phyloP scores from a whole-genome alignment of 2,113 vertebrate species.

The Hippocampus zosterae region DNA sequence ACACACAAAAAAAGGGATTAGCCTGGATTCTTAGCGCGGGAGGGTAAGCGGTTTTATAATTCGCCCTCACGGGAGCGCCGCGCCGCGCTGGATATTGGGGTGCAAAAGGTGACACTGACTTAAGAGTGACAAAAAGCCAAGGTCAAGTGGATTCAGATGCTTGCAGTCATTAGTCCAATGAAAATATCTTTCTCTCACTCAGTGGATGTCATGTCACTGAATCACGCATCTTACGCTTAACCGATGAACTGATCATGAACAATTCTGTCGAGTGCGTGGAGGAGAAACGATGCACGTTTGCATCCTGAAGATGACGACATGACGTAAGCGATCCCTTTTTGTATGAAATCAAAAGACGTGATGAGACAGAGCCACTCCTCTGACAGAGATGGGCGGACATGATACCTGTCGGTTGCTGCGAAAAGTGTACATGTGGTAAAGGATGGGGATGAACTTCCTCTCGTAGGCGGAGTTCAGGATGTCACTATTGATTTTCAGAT shows the following conservation, averaged over 20 bases:
- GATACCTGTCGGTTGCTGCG: conserved; percentile 81
- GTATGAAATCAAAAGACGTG: not conserved
- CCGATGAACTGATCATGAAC: not conserved
- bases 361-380: not conserved
- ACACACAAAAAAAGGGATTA: conserved; percentile 67
- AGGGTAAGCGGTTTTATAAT: conserved; percentile 53
- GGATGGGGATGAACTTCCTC: conserved; percentile 74
- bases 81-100: conserved; percentile 15
- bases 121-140: conserved; percentile 33
- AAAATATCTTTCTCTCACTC: conserved; percentile 9
- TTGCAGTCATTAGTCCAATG: not conserved
- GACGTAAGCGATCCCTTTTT: not conserved
- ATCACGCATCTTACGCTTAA: too few relatives aligned
- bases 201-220: not conserved
- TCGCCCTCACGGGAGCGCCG: conserved; percentile 33
- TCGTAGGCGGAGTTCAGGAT: conserved; percentile 52
- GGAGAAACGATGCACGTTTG: not conserved
- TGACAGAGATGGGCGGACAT: not conserved
- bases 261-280: not conserved
- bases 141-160: conserved; percentile 32
- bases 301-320: not conserved
- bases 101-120: conserved; percentile 27
- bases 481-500: conserved; percentile 75
- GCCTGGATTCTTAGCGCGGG: conserved; percentile 46
- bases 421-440: conserved; percentile 94